A percentile compares a stretch with the other conserved stretches of the same genome.
Evolutionary conservation across 2,888 invertebrate species (phyloP).

Genomic region (Carabus problematicus): DNA sequence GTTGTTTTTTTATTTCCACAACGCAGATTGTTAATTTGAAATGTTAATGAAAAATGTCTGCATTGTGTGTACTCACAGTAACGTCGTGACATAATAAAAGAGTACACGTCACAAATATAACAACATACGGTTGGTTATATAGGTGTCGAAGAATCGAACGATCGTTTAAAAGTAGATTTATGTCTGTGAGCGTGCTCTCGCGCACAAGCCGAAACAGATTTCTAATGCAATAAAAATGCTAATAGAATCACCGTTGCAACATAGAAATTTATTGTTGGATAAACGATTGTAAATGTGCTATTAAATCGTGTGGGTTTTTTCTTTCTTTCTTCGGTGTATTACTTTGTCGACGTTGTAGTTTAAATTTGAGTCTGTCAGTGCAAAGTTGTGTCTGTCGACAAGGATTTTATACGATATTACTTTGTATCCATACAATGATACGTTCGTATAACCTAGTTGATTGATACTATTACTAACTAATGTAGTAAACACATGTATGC

Average conservation of each 20-base stretch:
- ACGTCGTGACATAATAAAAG: neutral
- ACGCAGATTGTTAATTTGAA: too few species aligned
- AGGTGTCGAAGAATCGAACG: constrained; percentile 5
- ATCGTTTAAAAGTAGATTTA: constrained; percentile 20
- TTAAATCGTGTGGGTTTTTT: constrained; percentile 24
- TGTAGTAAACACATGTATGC: too few species aligned
- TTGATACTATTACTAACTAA: too few species aligned
- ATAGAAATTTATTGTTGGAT: constrained; percentile 21
- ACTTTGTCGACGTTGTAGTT: too few species aligned
- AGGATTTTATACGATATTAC: too few species aligned
- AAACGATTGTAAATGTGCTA: constrained; percentile 29
- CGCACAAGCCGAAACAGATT: constrained; percentile 19
- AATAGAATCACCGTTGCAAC: constrained; percentile 28
- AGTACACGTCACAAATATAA: too few species aligned
- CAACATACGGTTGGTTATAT: too few species aligned
- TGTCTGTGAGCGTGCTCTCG: too few species aligned
- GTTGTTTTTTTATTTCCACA: too few species aligned
- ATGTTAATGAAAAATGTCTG: neutral
- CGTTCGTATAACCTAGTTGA: too few species aligned
- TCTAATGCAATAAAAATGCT: constrained; percentile 30
- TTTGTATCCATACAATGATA: too few species aligned
- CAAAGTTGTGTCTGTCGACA: neutral
- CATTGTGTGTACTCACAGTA: neutral
- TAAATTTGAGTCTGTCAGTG: constrained; percentile 13
- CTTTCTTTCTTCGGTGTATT: too few species aligned